A percentile compares a stretch with the other conserved stretches of the same genome.
phyloP scores from a whole-genome alignment of 2,113 vertebrate species.

The Oxyura jamaicensis region DNA sequence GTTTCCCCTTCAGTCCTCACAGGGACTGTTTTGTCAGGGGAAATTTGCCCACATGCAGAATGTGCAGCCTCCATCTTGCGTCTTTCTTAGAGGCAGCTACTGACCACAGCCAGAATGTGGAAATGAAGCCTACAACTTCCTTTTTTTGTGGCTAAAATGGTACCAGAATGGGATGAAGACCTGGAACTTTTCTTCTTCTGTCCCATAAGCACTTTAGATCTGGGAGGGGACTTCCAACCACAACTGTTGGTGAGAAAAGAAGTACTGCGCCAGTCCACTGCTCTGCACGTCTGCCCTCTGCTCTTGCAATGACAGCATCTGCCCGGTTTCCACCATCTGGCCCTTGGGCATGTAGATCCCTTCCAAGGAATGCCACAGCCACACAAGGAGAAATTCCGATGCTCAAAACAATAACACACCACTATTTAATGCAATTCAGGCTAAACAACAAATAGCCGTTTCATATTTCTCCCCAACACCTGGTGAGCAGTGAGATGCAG shows the following conservation, averaged over 20 bases:
- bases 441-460: background rate
- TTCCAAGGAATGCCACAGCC: background rate
- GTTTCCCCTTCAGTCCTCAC: background rate
- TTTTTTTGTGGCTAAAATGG: background rate
- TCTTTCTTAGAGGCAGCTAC: background rate
- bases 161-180: background rate
- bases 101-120: background rate
- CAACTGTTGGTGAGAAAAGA: background rate
- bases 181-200: background rate
- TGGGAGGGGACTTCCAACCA: background rate
- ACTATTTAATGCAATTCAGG: background rate
- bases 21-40: background rate
- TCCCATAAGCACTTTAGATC: background rate
- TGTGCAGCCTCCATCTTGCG: rapidly evolving
- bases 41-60: background rate
- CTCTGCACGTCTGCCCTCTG: background rate
- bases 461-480: background rate
- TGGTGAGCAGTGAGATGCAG: background rate
- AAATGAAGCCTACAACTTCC: background rate
- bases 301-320: background rate
- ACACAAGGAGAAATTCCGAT: background rate
- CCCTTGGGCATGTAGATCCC: background rate
- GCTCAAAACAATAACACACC: background rate
- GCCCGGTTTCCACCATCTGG: background rate
- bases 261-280: background rate